A percentile compares a stretch with the other conserved stretches of the same genome.
Conservation (phyloP, 2,888 invertebrate species). For the Rhabditoides inermis region DNA sequence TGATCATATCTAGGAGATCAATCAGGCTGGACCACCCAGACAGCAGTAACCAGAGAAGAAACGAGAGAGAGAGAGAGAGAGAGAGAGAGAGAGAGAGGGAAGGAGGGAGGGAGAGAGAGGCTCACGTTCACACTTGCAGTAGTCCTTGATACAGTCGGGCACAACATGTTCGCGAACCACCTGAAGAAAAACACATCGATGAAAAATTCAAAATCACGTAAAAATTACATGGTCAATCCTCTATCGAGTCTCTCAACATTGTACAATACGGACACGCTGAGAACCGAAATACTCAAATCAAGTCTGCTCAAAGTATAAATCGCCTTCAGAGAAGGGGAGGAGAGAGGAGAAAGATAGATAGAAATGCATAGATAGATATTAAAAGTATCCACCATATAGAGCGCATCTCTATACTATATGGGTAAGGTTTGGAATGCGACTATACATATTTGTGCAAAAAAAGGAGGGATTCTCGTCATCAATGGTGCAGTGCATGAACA, state of each 20-base stretch:
- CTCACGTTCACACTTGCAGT: constrained; percentile 27
- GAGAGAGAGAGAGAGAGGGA: neutral
- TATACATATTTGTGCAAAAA: neutral
- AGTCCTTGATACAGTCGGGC: constrained; percentile 32
- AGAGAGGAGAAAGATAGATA: neutral
- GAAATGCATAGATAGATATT: neutral
- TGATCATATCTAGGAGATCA: too few relatives aligned
- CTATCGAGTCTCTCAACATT: too few relatives aligned
- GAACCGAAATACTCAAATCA: too few relatives aligned
- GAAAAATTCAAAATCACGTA: too few relatives aligned
- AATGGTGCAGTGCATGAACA: neutral
- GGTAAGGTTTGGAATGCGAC: too few relatives aligned
- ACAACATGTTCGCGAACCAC: constrained; percentile 19
- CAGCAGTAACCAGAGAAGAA: too few relatives aligned
- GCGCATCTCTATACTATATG: too few relatives aligned
- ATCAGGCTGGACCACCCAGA: too few relatives aligned
- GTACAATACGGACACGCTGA: too few relatives aligned
- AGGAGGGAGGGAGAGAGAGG: neutral
- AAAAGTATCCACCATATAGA: too few relatives aligned
- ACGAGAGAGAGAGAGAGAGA: neutral
- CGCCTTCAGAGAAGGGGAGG: neutral
- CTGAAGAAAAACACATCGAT: neutral
- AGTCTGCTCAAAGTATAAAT: too few relatives aligned
- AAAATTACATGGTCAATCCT: too few relatives aligned
- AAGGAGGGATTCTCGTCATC: neutral